Evolutionary conservation across 2,113 vertebrate species (phyloP).

Genomic region (Xiphophorus maculatus): DNA sequence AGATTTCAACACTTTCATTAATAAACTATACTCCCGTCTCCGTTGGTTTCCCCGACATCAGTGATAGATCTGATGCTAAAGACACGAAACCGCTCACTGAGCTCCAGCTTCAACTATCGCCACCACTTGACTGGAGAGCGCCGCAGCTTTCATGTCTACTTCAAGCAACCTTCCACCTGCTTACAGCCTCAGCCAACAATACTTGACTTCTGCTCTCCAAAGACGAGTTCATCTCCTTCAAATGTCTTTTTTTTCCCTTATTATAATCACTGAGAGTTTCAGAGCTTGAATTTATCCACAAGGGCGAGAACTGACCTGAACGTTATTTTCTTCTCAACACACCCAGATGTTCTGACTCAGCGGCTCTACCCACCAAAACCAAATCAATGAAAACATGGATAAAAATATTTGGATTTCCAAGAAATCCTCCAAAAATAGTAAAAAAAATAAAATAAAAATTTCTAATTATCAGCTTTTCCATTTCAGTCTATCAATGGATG

Average conservation of each 20-base stretch:
- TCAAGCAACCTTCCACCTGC: constrained; percentile 1
- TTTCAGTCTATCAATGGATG: neutral
- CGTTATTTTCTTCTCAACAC: neutral
- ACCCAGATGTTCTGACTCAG: neutral
- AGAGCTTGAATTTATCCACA: too few species aligned
- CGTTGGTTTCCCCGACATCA: too few species aligned
- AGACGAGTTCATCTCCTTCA: neutral
- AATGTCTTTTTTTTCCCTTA: neutral
- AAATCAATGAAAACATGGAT: neutral
- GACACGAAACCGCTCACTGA: neutral
- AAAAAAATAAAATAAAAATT: neutral
- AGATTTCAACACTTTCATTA: neutral
- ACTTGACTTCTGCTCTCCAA: neutral
- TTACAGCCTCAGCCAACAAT: neutral
- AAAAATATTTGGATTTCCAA: neutral
- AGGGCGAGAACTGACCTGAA: neutral
- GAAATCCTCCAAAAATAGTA: too few species aligned
- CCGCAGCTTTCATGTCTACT: too few species aligned
- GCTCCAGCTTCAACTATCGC: too few species aligned
- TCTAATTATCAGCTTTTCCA: neutral
- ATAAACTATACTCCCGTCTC: neutral
- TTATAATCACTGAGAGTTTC: neutral
- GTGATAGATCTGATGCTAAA: too few species aligned
- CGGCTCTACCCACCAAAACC: neutral
- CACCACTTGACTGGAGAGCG: neutral